Evolutionary conservation across 2,888 invertebrate species (phyloP), one percentile per base, ranked within the genome.

Genomic region (Nymphalis c-album): DNA sequence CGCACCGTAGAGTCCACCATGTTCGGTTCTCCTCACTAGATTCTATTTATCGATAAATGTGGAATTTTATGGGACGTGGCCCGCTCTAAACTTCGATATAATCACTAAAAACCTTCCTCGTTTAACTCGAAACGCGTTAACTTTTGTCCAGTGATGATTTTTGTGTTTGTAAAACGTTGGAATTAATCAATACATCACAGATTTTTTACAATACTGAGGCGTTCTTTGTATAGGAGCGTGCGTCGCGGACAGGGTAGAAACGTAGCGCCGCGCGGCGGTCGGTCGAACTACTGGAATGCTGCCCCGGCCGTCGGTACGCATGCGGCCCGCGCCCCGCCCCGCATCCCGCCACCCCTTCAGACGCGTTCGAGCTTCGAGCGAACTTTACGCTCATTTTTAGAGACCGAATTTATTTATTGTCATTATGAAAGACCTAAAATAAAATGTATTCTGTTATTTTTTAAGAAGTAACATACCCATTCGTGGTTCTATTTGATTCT

Each of bases 121-220:
- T 80, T 73, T 78, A 76, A 75, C 73, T 74, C 78, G 76, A 73
- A 75, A 76, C 79, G 73, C 78, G 71, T 77, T 76, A 74, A 69
- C 63, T 72, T 75, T 71, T 73, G 75, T 73, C 75, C 74, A 72
- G 77, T 76, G 76, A 68, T 73, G 75, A 76, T 80, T 81, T 84
- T 80, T 78, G 77, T 81, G 83, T 84, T 83, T 81, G 80, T 82
- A 84, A 86, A 87, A 82, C 83, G 87, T 82, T 83, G 85, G 80
- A 90, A 91, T 91, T 89, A 92, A 93, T 93, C 92, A 91, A 93
- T 93, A 93, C 91, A 92, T 92, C 90, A 92, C 90, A 87, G 88
- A 88, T 91, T 91, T 90, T 91, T 91, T 90, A 89, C 87, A 90
- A 88, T 89, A 87, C 85, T 85, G 84, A 85, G 87, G 86, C 86